Conservation (phyloP, 2,888 invertebrate species). For the Stenodera caucasica region DNA sequence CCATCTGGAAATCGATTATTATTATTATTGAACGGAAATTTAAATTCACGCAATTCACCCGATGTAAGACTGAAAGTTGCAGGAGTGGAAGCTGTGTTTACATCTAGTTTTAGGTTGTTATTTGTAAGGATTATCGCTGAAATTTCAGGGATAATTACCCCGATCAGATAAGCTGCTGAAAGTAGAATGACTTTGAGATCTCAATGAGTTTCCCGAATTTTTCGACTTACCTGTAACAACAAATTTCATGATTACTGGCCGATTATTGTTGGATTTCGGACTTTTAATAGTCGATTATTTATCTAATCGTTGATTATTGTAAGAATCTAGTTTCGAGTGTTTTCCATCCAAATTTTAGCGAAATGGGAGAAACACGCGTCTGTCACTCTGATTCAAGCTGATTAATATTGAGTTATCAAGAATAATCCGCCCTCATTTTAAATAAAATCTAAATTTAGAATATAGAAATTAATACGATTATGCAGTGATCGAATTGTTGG, state of each 20-base stretch:
- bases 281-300: too few relatives aligned
- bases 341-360: too few relatives aligned
- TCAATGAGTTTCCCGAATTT: too few relatives aligned
- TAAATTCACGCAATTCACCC: background rate
- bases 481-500: background rate
- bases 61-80: background rate
- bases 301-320: background rate
- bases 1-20: slow-evolving; percentile 1
- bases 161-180: background rate
- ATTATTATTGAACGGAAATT: background rate
- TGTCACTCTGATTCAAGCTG: too few relatives aligned
- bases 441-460: too few relatives aligned
- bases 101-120: background rate
- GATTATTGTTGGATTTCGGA: too few relatives aligned
- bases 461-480: too few relatives aligned
- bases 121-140: background rate
- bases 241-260: background rate
- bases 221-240: background rate
- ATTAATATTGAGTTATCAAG: too few relatives aligned
- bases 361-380: too few relatives aligned
- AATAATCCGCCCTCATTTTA: too few relatives aligned
- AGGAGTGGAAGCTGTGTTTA: background rate
- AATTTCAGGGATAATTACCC: background rate
- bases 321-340: too few relatives aligned
- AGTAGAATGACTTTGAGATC: background rate